phyloP scores from a whole-genome alignment of 2,888 invertebrate species.

The Eristalis tenax region DNA sequence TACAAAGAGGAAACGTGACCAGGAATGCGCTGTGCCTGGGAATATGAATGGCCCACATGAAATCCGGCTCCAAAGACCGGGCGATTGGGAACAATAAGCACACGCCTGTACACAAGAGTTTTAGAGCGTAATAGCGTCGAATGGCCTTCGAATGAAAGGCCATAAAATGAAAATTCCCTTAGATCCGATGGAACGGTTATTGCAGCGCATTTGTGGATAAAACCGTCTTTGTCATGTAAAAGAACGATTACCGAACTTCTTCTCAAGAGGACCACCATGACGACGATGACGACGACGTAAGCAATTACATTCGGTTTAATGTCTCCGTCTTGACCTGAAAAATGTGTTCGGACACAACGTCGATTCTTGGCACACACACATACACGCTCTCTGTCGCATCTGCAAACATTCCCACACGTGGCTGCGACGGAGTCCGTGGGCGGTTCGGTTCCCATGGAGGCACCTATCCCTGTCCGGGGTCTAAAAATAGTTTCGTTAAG shows the following conservation, averaged over 20 bases:
- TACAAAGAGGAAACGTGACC: conserved; percentile 21
- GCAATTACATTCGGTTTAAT: conserved; percentile 9
- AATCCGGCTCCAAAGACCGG: not conserved
- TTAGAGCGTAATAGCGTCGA: not conserved
- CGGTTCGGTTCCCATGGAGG: not conserved
- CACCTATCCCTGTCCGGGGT: not conserved
- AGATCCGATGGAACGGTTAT: conserved; percentile 46
- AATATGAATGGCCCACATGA: conserved; percentile 26
- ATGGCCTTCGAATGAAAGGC: conserved; percentile 40
- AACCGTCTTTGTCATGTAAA: conserved; percentile 34
- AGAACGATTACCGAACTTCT: conserved; percentile 14
- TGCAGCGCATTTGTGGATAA: conserved; percentile 50
- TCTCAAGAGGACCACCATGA: not conserved
- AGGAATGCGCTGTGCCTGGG: conserved; percentile 2
- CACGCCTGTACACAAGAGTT: not conserved
- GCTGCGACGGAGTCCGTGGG: not conserved
- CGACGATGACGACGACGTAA: not conserved
- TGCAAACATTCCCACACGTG: not conserved
- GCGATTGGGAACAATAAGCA: conserved; percentile 12
- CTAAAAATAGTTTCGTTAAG: conserved; percentile 16
- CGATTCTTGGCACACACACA: not conserved
- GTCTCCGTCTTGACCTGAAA: not conserved
- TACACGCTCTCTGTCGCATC: not conserved
- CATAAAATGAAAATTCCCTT: conserved; percentile 34
- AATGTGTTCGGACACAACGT: not conserved